phyloP scores from a whole-genome alignment of 2,113 vertebrate genomes.

The Tragulus kanchil region DNA sequence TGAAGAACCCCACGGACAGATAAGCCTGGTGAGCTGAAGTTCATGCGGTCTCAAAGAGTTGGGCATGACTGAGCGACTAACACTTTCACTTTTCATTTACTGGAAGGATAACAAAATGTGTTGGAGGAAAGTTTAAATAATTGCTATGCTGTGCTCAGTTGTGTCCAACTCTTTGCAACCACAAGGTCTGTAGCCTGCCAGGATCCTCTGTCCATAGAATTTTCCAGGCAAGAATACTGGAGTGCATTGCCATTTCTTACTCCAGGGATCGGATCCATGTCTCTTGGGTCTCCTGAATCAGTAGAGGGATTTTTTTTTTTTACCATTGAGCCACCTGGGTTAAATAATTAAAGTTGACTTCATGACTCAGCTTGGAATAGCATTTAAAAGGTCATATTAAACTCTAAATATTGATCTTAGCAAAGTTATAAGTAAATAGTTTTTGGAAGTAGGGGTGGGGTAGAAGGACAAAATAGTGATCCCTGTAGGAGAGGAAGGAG shows the following conservation, averaged over 20 bases:
- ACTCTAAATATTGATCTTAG: neutral
- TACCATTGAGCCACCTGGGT: neutral
- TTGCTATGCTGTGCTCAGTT: too few species aligned
- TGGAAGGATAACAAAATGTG: neutral
- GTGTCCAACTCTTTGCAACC: too few species aligned
- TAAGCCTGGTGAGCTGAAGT: neutral
- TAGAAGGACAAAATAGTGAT: neutral
- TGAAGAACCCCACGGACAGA: neutral
- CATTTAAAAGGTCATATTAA: neutral
- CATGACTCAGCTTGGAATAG: neutral
- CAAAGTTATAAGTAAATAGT: conserved; percentile 22
- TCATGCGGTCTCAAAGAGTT: neutral
- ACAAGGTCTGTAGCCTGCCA: too few species aligned
- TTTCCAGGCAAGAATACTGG: too few species aligned
- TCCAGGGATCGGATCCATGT: too few species aligned
- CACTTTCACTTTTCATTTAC: neutral
- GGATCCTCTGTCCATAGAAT: too few species aligned
- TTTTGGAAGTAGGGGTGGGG: neutral
- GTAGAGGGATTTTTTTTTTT: too few species aligned
- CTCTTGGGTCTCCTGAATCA: too few species aligned
- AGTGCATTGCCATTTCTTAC: too few species aligned
- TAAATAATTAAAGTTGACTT: neutral
- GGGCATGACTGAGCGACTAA: neutral
- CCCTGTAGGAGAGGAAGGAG: neutral
- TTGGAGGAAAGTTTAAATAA: neutral